Evolutionary conservation across 2,113 vertebrate genomes (phyloP).

Genomic region (Mugil cephalus): DNA sequence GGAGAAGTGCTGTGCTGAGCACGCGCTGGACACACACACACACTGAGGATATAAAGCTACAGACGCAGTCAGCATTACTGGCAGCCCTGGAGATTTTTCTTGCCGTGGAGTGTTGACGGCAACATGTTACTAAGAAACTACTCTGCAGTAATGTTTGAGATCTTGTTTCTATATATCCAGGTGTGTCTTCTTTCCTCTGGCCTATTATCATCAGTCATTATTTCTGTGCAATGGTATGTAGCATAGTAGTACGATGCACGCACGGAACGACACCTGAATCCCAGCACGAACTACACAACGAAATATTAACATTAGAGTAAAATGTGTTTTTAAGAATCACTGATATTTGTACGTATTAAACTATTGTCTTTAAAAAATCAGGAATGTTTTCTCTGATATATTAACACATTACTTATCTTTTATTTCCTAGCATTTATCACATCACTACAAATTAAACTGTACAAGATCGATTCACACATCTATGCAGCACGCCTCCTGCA

Average conservation of each 20-base stretch:
- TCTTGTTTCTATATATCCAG: conserved; percentile 38
- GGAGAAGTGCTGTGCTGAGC: conserved; percentile 75
- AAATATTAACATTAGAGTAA: too few relatives aligned
- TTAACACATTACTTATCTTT: too few relatives aligned
- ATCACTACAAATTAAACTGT: too few relatives aligned
- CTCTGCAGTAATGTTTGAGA: conserved; percentile 24
- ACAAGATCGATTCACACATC: too few relatives aligned
- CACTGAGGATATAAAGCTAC: conserved; percentile 29
- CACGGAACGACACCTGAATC: not conserved
- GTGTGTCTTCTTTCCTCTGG: not conserved
- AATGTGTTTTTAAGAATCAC: too few relatives aligned
- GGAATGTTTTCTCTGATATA: too few relatives aligned
- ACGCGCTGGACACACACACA: conserved; percentile 48
- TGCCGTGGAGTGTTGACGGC: conserved; percentile 24
- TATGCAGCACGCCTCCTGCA: too few relatives aligned
- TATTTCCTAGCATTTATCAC: too few relatives aligned
- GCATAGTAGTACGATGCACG: not conserved
- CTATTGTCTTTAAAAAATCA: too few relatives aligned
- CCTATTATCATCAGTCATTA: not conserved
- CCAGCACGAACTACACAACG: not conserved
- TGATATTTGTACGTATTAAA: too few relatives aligned
- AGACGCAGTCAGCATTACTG: conserved; percentile 56
- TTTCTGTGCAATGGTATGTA: not conserved
- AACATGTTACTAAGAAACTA: conserved; percentile 62
- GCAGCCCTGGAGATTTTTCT: conserved; percentile 61